Evolutionary conservation across 2,888 invertebrate species (phyloP), one percentile per base, ranked within the genome.

Genomic region (Geotrupes spiniger): DNA sequence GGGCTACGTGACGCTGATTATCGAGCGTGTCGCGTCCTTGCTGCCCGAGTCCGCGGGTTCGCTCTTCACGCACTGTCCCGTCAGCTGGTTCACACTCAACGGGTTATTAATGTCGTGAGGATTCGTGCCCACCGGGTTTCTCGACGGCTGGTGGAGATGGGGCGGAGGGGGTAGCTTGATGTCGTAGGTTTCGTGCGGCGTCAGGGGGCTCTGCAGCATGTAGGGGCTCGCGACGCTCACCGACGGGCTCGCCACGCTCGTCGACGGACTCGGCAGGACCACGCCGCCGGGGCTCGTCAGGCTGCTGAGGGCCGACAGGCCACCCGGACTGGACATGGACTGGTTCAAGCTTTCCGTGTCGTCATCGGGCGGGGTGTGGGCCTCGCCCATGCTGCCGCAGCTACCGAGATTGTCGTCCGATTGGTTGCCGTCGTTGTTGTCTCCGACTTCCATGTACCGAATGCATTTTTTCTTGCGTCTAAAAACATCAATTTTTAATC

Each of bases 381-480:
- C 84, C 71, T 89, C 83, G 59, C 85, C 80, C 69, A 86, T 84
- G 76, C 91, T 86, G 68, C 87, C 85, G 67, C 89, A 86, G 67
- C 91, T 85, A 63, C 87, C 89, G 60, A 88, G 74, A 66, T 87
- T 85, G 63, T 85, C 86, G 70, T 86, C 85, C 53, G 82, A 82
- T 65, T 82, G 82, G 62, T 80, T 80, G 52, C 79, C 79, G 58
- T 76, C 78, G 60, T 79, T 80, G 57, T 78, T 79, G 65, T 82
- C 85, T 57, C 78, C 78, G 62, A 88, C 85, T 79, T 92, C 93
- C 87, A 92, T 88, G 79, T 94, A 94, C 63, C 94, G 89, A 70
- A 94, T 90, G 81, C 94, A 94, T 78, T 94, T 94, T 78, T 94
- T 94, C 84, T 94, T 94, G 81, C 94, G 92, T 81, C 93, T 94